Percentiles rank a stretch among this genome's conserved stretches.
Evolutionary conservation across 2,888 invertebrate genomes (phyloP).

Genomic region (Phortica okadai): DNA sequence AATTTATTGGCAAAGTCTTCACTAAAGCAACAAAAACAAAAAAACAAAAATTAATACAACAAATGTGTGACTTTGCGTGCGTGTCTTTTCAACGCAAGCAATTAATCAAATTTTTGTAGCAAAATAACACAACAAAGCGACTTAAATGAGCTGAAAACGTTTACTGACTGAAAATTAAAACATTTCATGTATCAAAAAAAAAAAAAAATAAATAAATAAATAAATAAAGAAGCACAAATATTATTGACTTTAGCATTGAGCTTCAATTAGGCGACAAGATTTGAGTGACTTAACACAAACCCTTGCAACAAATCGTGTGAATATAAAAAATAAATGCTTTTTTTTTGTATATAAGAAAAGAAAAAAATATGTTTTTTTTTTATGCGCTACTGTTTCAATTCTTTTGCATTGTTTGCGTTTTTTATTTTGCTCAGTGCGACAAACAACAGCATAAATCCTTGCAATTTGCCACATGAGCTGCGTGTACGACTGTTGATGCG

Average conservation of each 20-base stretch:
- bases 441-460: constrained; percentile 16
- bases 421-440: not conserved
- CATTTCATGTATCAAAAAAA: not conserved
- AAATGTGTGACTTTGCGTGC: constrained; percentile 1
- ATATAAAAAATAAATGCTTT: not conserved
- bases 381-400: not conserved
- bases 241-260: not conserved
- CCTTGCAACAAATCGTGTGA: too few species aligned
- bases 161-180: not conserved
- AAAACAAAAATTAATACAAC: not conserved
- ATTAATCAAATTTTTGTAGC: not conserved
- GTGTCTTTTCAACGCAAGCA: not conserved
- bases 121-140: not conserved
- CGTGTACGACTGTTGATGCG: not conserved
- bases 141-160: not conserved
- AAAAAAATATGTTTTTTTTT: not conserved
- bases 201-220: too few species aligned
- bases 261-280: not conserved
- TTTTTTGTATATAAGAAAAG: not conserved
- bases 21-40: not conserved
- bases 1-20: constrained; percentile 12
- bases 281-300: not conserved
- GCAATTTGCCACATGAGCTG: constrained; percentile 30
- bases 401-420: not conserved
- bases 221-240: not conserved